Conservation (phyloP, 2,888 invertebrate genomes). For the Volucella bombylans region DNA sequence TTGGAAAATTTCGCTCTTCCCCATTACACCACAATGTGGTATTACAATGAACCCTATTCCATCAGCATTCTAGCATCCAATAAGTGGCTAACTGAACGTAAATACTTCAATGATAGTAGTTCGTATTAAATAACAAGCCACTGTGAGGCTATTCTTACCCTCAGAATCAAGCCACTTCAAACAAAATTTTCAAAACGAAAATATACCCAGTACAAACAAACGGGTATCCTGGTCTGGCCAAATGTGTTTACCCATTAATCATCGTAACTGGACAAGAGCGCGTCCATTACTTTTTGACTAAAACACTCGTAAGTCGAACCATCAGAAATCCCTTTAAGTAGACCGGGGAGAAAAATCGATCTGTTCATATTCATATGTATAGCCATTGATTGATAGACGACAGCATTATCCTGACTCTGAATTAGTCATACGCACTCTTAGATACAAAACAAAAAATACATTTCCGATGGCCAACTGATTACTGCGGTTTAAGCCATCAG, state of each 20-base stretch:
- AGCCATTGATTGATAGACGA: constrained; percentile 35
- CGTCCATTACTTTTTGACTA: constrained; percentile 42
- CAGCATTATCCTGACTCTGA: constrained; percentile 11
- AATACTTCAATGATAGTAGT: constrained; percentile 25
- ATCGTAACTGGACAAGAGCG: constrained; percentile 54
- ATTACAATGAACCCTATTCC: not conserved
- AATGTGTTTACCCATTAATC: constrained; percentile 69
- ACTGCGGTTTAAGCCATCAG: constrained; percentile 1
- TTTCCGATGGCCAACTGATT: constrained; percentile 4
- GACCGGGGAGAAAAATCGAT: constrained; percentile 49
- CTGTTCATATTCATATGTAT: no score
- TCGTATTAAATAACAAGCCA: constrained; percentile 17
- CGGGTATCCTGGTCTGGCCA: constrained; percentile 28
- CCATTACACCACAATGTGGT: no score
- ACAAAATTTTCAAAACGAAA: constrained; percentile 23
- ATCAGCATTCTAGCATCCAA: not conserved
- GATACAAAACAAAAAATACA: not conserved
- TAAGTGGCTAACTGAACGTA: constrained; percentile 14
- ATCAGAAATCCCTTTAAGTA: constrained; percentile 19
- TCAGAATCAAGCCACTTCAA: constrained; percentile 55
- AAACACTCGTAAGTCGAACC: constrained; percentile 12
- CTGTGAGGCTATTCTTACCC: constrained; percentile 20
- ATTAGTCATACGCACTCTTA: constrained; percentile 19
- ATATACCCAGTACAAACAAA: constrained; percentile 29
- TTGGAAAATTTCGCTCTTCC: no score